Base-by-base conservation (phyloP, 2,888 invertebrate genomes). In the Heteromurus nitidus region DNA sequence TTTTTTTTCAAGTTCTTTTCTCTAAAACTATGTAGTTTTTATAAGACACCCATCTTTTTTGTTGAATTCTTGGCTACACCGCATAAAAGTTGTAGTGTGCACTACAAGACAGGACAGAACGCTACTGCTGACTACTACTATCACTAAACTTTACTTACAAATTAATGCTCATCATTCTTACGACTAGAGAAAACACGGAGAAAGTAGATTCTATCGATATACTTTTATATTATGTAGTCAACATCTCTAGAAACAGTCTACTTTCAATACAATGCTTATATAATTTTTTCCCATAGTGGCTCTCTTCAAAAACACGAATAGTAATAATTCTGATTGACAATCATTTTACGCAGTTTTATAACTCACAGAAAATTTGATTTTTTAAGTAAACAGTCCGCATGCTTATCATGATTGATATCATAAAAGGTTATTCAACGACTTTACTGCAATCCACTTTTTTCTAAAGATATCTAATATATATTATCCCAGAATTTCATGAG, bases 11-110 rank as follows among this genome's bases (percentile, higher is more conserved):
- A n/a, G n/a, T n/a, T n/a, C n/a, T n/a, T n/a, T n/a, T n/a, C n/a
- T n/a, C n/a, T n/a, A n/a, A n/a, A n/a, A n/a, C n/a, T n/a, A n/a
- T n/a, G n/a, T n/a, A n/a, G n/a, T n/a, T n/a, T n/a, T 2, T 24
- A 26, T 55, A 55, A 55, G 55, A 55, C 55, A 55, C 55, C 55
- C 24, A 55, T 55, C 55, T n/a, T 55, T 55, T 47, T 13, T 55
- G 55, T 55, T 55, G 55, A 36, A 24, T 26, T 7, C n/a, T 55
- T 47, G 9, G 11, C 26, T 55, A 7, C n/a, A 16, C 9, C 24
- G n/a, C 22, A 20, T 16, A 24, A 16, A 55, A 55, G 16, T 24
- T n/a, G n/a, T n/a, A n/a, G n/a, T n/a, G n/a, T n/a, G n/a, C n/a
- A n/a, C n/a, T 55, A 55, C 24, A 24, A 47, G 26, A 55, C n/a